phyloP scores from a whole-genome alignment of 37 sponge, comb jelly and placozoan genomes.

The Geodia barretti region DNA sequence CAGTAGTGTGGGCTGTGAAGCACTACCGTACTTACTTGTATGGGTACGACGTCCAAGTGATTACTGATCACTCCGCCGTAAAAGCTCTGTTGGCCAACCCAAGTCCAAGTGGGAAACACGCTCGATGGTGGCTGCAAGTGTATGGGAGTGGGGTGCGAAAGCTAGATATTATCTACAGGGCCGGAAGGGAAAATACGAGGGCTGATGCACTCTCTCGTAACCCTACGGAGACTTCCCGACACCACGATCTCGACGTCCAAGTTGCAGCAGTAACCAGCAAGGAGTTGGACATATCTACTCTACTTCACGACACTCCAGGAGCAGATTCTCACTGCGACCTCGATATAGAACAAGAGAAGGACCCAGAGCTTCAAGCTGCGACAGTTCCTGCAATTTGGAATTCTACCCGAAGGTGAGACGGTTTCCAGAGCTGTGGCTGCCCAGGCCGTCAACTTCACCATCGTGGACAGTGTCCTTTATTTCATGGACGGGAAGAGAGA shows the following conservation, averaged over 20 bases:
- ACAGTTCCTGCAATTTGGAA: slow-evolving; percentile 17
- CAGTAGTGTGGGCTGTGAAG: slow-evolving; percentile 59
- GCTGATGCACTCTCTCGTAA: slow-evolving; percentile 4
- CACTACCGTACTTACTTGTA: slow-evolving; percentile 59
- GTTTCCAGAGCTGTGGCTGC: neutral
- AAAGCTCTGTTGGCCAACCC: slow-evolving; percentile 68
- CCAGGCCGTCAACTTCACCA: slow-evolving; percentile 8
- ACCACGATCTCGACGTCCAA: too few species aligned
- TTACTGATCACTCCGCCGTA: slow-evolving; percentile 70
- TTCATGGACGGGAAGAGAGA: slow-evolving; percentile 20
- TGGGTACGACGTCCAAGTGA: slow-evolving; percentile 47
- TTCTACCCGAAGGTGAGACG: slow-evolving; percentile 16
- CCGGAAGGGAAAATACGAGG: slow-evolving; percentile 46
- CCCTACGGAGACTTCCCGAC: too few species aligned
- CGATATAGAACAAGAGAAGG: slow-evolving; percentile 34
- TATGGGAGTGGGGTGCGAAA: slow-evolving; percentile 26
- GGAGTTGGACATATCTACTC: too few species aligned
- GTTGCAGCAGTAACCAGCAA: too few species aligned
- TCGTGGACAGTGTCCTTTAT: slow-evolving; percentile 39
- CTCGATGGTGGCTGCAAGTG: slow-evolving; percentile 56
- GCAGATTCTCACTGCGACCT: too few species aligned
- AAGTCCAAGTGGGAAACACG: slow-evolving; percentile 58
- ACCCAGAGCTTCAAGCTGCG: slow-evolving; percentile 20
- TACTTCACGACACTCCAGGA: too few species aligned
- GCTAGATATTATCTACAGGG: slow-evolving; percentile 34